Conservation (phyloP, 2,888 invertebrate species). For the Flabesymbios commensalis region DNA sequence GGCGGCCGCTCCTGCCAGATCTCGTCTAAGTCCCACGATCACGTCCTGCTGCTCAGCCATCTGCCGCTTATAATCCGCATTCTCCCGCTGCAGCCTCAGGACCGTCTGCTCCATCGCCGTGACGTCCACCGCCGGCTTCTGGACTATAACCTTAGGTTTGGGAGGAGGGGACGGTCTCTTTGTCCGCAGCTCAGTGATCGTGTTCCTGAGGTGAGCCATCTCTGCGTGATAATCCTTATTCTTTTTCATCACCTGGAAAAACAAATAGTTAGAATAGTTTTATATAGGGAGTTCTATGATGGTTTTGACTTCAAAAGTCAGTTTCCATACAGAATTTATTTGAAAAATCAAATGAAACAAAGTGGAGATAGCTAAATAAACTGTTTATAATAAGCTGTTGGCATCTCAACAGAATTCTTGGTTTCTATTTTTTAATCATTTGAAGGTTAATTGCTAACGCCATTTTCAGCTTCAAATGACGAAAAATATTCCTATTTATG, state of each 20-base stretch:
- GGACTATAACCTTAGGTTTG: constrained; percentile 55
- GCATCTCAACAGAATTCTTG: too few relatives aligned
- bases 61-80: constrained; percentile 51
- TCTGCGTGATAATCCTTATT: constrained; percentile 54
- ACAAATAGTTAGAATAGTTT: too few relatives aligned
- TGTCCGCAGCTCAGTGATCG: constrained; percentile 37
- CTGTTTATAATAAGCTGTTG: too few relatives aligned
- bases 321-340: too few relatives aligned
- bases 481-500: too few relatives aligned
- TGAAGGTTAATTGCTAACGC: too few relatives aligned
- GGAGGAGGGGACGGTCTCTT: constrained; percentile 48
- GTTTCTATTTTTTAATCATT: too few relatives aligned
- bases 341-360: too few relatives aligned
- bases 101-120: constrained; percentile 53
- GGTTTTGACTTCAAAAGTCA: too few relatives aligned
- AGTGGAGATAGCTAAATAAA: too few relatives aligned
- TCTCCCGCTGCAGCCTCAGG: constrained; percentile 50
- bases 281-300: too few relatives aligned
- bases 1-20: constrained; percentile 57
- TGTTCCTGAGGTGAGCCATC: constrained; percentile 42
- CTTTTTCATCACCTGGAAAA: constrained; percentile 47
- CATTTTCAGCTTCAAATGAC: too few relatives aligned
- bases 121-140: constrained; percentile 51
- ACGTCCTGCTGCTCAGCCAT: constrained; percentile 55
- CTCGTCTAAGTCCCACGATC: constrained; percentile 54